Evolutionary conservation across 2,888 invertebrate genomes (phyloP).

Genomic region (Cybosia mesomella): DNA sequence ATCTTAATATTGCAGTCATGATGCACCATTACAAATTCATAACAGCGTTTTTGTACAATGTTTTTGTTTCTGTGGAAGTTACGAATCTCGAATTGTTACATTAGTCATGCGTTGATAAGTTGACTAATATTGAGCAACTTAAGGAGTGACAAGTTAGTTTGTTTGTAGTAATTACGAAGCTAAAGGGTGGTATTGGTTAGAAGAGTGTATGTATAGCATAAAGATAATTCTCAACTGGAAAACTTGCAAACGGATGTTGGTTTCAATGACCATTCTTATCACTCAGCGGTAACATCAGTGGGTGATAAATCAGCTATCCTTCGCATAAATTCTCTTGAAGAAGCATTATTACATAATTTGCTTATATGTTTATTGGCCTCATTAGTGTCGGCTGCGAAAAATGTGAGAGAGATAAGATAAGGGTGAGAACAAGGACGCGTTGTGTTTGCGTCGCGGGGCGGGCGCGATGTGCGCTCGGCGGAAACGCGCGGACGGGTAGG

Average conservation of each 20-base stretch:
- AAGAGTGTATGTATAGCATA: background rate
- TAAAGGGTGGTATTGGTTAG: background rate
- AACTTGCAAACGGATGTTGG: conserved; percentile 23
- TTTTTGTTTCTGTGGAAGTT: conserved; percentile 62
- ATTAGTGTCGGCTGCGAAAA: conserved; percentile 80
- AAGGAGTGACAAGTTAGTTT: conserved; percentile 14
- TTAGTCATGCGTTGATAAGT: conserved; percentile 45
- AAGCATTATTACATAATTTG: conserved; percentile 70
- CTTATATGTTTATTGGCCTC: conserved; percentile 74
- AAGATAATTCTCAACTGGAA: conserved; percentile 3
- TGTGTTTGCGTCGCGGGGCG: conserved; percentile 57
- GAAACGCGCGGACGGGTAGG: conserved; percentile 62
- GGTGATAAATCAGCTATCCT: conserved; percentile 58
- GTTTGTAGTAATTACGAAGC: background rate
- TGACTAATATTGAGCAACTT: conserved; percentile 31
- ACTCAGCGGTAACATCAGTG: conserved; percentile 48
- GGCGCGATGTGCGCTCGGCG: conserved; percentile 55
- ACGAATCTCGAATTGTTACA: conserved; percentile 56
- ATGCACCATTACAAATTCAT: conserved; percentile 83
- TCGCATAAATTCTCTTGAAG: conserved; percentile 60
- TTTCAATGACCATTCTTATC: conserved; percentile 36
- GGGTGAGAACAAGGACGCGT: conserved; percentile 74
- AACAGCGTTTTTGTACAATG: conserved; percentile 68
- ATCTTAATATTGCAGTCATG: conserved; percentile 81
- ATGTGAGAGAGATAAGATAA: conserved; percentile 83